Percentiles rank a stretch among this genome's conserved stretches.
phyloP scores from a whole-genome alignment of 1,140 invertebrate species.

The Drosophila kepulauana region DNA sequence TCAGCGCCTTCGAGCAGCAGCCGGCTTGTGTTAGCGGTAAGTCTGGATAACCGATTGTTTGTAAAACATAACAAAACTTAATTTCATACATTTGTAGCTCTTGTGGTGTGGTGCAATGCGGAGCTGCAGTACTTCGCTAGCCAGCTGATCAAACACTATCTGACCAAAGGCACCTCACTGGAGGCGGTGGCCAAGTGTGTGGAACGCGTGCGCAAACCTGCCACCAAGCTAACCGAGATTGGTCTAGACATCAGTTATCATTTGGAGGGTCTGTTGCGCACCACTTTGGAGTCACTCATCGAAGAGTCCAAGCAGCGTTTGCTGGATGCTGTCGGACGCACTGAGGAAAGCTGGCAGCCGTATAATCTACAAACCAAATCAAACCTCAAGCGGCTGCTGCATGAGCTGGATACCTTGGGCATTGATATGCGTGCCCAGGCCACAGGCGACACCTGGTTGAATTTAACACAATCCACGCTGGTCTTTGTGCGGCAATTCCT shows the following conservation, averaged over 20 bases:
- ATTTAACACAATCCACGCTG: conserved; percentile 81
- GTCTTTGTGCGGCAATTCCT: conserved; percentile 80
- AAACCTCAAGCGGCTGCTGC: conserved; percentile 85
- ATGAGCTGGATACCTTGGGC: conserved; percentile 85
- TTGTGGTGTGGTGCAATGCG: conserved; percentile 95
- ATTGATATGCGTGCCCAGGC: conserved; percentile 82
- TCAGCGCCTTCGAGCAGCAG: conserved; percentile 77
- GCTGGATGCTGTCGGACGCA: conserved; percentile 89
- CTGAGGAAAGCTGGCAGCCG: conserved; percentile 91
- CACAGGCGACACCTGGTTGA: conserved; percentile 84
- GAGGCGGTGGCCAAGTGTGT: conserved; percentile 95
- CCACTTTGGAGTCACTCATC: conserved; percentile 86
- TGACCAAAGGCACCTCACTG: conserved; percentile 94
- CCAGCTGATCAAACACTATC: conserved; percentile 95
- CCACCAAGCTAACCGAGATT: conserved; percentile 88
- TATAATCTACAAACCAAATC: conserved; percentile 88
- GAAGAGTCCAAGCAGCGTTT: conserved; percentile 85
- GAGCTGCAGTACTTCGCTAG: conserved; percentile 93
- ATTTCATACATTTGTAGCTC: conserved; percentile 86
- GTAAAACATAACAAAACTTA: no score
- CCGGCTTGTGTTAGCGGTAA: conserved; percentile 81
- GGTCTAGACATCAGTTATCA: conserved; percentile 91
- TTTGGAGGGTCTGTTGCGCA: conserved; percentile 91
- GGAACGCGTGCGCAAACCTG: conserved; percentile 90
- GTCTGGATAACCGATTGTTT: conserved; percentile 3